Conservation (phyloP, 2,888 invertebrate species). For the Drosophila meridiana region DNA sequence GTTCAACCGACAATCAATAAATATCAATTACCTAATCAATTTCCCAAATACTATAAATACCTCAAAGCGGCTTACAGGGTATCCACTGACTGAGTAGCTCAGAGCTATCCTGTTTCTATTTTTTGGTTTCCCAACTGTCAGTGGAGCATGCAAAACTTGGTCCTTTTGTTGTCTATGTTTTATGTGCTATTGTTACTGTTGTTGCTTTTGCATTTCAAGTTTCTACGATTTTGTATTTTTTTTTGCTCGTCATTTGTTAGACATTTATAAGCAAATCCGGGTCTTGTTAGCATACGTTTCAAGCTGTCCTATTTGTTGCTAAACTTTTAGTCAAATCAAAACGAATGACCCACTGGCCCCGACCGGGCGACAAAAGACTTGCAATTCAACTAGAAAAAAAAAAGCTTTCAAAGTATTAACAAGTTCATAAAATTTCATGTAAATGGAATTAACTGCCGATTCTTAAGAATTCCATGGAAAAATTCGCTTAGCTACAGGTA, state of each 20-base stretch:
- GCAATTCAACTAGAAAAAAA: constrained; percentile 35
- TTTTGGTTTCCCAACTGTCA: constrained; percentile 20
- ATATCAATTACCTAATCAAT: constrained; percentile 7
- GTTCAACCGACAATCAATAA: not conserved
- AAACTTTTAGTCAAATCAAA: constrained; percentile 68
- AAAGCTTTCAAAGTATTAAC: constrained; percentile 73
- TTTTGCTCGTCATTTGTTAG: constrained; percentile 66
- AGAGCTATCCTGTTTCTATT: constrained; percentile 10
- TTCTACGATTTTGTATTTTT: constrained; percentile 6
- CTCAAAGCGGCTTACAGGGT: constrained; percentile 1
- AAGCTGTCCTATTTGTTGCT: constrained; percentile 41
- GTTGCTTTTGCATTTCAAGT: constrained; percentile 20
- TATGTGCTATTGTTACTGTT: constrained; percentile 20
- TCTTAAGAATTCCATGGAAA: constrained; percentile 28
- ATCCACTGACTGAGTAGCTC: not conserved
- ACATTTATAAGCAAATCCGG: constrained; percentile 74
- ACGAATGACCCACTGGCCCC: constrained; percentile 23
- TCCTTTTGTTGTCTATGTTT: constrained; percentile 41
- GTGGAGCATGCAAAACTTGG: constrained; percentile 53
- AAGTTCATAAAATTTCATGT: constrained; percentile 60
- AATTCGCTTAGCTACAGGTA: constrained; percentile 20
- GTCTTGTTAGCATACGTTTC: constrained; percentile 56
- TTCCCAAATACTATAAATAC: not conserved
- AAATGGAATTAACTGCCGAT: constrained; percentile 43
- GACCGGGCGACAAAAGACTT: constrained; percentile 26